Evolutionary conservation across 1,140 invertebrate genomes (phyloP), one percentile per base, ranked within the genome.

Genomic region (Cephus cinctus): DNA sequence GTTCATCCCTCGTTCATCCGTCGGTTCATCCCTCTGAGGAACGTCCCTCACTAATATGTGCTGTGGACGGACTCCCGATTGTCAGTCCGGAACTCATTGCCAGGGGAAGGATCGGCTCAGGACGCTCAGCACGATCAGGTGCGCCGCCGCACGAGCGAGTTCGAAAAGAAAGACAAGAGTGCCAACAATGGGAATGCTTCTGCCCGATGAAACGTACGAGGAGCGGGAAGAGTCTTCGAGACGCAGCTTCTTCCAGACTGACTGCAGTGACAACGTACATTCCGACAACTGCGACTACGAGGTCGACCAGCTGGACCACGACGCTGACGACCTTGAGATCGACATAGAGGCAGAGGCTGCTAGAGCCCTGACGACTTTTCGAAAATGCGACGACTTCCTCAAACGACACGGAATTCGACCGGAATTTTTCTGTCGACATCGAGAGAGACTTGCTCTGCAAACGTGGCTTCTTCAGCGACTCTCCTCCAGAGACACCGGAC

Each of bases 161-260:
- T 42, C 46, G 42, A 27, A 36, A 19, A 12, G 43, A 35, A 16
- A 23, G 27, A 15, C 32, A 54, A 38, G 23, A 35, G 30, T 15
- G 48, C 18, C 42, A 54, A 51, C 15, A 53, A 73, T 69, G 71
- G 72, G 65, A 50, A 83, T 83, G 82, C 71, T 86, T 61, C 75
- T 83, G 67, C 83, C 83, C 36, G 83, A 85, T 71, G 81, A 85
- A 69, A 84, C 80, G 48, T 85, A 86, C 76, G 83, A 85, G 69
- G 73, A 80, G 56, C 69, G 70, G 34, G 61, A n/a, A n/a, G n/a
- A n/a, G 19, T 47, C 55, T 14, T 65, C 57, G 27, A 59, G 50
- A 12, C 44, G 40, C 9, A 57, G 55, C 30, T 58, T 44, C 9
- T 62, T 47, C 14, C 45, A 43, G 1, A 60, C 27, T 9, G 15